phyloP scores from a whole-genome alignment of 2,888 invertebrate genomes.

The Serripes groenlandicus region DNA sequence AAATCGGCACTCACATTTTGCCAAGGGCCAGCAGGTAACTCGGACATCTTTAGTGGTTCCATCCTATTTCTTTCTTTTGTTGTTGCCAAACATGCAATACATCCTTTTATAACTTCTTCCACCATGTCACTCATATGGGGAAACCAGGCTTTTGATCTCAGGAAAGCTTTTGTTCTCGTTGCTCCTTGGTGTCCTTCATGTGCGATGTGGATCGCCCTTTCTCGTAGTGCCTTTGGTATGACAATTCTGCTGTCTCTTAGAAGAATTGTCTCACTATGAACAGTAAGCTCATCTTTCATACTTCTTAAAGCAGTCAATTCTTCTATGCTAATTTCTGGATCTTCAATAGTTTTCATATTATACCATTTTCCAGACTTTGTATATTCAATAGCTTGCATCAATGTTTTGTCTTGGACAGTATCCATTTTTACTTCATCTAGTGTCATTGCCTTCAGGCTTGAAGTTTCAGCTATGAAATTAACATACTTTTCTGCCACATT shows the following conservation, averaged over 20 bases:
- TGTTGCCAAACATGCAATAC: slow-evolving; percentile 38
- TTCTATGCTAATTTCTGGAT: slow-evolving; percentile 44
- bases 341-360: slow-evolving; percentile 35
- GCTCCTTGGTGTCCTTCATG: slow-evolving; percentile 73
- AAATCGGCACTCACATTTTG: background rate
- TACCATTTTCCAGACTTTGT: slow-evolving; percentile 46
- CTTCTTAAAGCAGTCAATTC: slow-evolving; percentile 31
- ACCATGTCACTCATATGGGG: slow-evolving; percentile 56
- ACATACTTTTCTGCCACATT: slow-evolving; percentile 71
- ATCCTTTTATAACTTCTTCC: slow-evolving; percentile 37
- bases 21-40: background rate
- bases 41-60: background rate
- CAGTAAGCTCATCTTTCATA: slow-evolving; percentile 54
- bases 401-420: slow-evolving; percentile 54
- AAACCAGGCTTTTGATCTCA: slow-evolving; percentile 69
- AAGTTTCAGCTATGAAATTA: slow-evolving; percentile 49
- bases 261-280: slow-evolving; percentile 35
- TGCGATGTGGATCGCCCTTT: slow-evolving; percentile 52
- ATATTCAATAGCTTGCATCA: slow-evolving; percentile 56
- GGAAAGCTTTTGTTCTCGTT: slow-evolving; percentile 58
- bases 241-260: slow-evolving; percentile 43
- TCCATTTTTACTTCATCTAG: slow-evolving; percentile 65
- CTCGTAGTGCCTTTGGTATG: slow-evolving; percentile 35
- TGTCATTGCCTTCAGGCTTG: slow-evolving; percentile 68
- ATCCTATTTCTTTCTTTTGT: background rate